Evolutionary conservation across 2,888 invertebrate genomes (phyloP), one percentile per base, ranked within the genome.

Genomic region (Acholoe squamosa): DNA sequence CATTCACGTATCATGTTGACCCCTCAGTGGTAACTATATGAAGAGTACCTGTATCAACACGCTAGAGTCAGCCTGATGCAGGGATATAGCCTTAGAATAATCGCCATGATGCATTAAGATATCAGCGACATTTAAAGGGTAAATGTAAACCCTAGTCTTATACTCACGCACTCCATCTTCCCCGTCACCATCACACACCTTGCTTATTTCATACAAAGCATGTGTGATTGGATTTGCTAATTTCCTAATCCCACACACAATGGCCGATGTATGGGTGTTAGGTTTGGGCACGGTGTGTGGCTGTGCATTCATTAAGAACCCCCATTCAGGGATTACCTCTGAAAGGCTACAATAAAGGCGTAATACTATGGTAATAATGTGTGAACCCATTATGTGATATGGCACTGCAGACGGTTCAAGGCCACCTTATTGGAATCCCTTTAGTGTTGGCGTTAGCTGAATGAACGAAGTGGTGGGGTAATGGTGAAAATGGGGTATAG

Each of bases 201-300:
- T 61, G 61, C n/a, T 61, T n/a, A 61, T 61, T n/a, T 61, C 61
- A 61, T 61, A 61, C 61, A 61, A 22, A 61, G n/a, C 10, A 1
- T 43, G 61, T n/a, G 19, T n/a, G 5, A 61, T 61, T 61, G 61
- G 61, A 61, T 61, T 61, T 61, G 61, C 61, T 61, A 61, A 61
- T 61, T 61, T 61, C 19, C 5, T n/a, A 61, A 61, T 61, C 61
- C n/a, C 22, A 5, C 61, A 61, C n/a, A 61, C 61, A 61, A 61
- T 61, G 10, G 61, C 1, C 5, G 3, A 22, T 61, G 61, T n/a
- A 61, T 61, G 61, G 61, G 43, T 7, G 43, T 7, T n/a, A 10
- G 43, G 43, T 43, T 43, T 10, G 10, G 3, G 43, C 61, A 61
- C 10, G 22, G 43, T 3, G 43, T 43, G 43, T 43, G 43, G 43